A percentile compares a stretch with the other conserved stretches of the same genome.
These are phyloP conservation scores for Holocentrus rufus DNA, from an alignment of 2,797 vertebrate species.

Conservation along the genomic window DNA sequence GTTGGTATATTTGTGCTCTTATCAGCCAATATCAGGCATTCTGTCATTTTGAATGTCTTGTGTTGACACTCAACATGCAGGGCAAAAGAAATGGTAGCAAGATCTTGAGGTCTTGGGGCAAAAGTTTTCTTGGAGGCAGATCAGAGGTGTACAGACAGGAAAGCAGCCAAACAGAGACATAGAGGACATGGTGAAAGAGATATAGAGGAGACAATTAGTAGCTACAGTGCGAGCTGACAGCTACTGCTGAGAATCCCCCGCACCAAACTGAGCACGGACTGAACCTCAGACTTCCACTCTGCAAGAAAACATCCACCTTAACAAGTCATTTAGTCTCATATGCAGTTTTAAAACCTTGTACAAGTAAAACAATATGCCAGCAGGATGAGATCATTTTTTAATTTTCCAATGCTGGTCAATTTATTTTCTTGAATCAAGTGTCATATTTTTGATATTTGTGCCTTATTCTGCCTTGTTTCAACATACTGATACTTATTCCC, in stretches of 20 bases:
- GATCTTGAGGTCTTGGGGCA: not conserved
- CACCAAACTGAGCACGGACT: slow-evolving; percentile 10
- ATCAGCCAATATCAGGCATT: no score
- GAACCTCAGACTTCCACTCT: not conserved
- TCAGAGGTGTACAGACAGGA: slow-evolving; percentile 4
- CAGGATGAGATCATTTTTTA: no score
- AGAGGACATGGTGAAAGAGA: not conserved
- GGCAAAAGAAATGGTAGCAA: not conserved
- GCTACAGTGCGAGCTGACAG: slow-evolving; percentile 9
- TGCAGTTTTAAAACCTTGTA: no score
- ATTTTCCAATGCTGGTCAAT: no score
- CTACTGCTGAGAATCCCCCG: slow-evolving; percentile 20
- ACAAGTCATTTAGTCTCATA: no score
- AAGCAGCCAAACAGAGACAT: not conserved
- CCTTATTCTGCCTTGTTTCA: no score
- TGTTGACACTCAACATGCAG: not conserved
- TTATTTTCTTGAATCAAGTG: no score
- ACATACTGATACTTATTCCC: no score
- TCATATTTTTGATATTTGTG: no score
- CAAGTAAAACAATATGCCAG: no score
- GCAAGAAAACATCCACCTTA: no score
- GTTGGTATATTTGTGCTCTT: no score
- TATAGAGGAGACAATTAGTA: slow-evolving; percentile 31
- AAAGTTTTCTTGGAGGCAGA: slow-evolving; percentile 8
- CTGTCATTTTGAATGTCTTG: not conserved